phyloP scores from a whole-genome alignment of 2,888 invertebrate species.

The Minunthozetes semirufus region DNA sequence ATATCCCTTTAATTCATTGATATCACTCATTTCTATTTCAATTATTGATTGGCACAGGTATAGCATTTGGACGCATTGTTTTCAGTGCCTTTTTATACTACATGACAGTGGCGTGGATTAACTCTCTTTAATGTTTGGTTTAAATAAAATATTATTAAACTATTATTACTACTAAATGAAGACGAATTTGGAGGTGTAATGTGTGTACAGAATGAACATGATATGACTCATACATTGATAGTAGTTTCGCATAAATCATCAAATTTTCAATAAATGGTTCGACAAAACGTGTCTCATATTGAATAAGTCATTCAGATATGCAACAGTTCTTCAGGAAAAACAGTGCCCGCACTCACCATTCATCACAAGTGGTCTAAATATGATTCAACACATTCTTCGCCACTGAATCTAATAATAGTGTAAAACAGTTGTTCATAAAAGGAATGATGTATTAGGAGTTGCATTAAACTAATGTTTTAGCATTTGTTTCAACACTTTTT shows the following conservation, averaged over 20 bases:
- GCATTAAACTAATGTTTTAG: not conserved
- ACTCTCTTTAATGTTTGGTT: not conserved
- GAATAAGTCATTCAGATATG: not conserved
- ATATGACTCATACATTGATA: too few species aligned
- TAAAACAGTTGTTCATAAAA: not conserved
- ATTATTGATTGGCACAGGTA: not conserved
- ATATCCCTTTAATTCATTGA: not conserved
- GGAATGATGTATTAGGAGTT: not conserved
- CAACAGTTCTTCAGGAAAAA: not conserved
- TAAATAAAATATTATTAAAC: not conserved
- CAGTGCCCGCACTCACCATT: constrained; percentile 9
- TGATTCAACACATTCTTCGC: constrained; percentile 3
- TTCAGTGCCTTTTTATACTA: constrained; percentile 20
- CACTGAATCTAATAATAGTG: not conserved
- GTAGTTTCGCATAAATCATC: constrained; percentile 11
- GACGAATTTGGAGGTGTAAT: too few species aligned
- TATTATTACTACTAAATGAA: not conserved
- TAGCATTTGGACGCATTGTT: constrained; percentile 13
- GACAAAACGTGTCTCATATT: not conserved
- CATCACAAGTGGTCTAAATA: constrained; percentile 7
- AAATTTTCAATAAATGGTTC: not conserved
- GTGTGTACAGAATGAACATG: too few species aligned
- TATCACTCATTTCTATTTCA: not conserved
- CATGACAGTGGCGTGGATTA: constrained; percentile 1
- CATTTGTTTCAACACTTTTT: not conserved